Conservation (phyloP, 2,888 invertebrate genomes). For the Galeopsomyia nigrocyanea region DNA sequence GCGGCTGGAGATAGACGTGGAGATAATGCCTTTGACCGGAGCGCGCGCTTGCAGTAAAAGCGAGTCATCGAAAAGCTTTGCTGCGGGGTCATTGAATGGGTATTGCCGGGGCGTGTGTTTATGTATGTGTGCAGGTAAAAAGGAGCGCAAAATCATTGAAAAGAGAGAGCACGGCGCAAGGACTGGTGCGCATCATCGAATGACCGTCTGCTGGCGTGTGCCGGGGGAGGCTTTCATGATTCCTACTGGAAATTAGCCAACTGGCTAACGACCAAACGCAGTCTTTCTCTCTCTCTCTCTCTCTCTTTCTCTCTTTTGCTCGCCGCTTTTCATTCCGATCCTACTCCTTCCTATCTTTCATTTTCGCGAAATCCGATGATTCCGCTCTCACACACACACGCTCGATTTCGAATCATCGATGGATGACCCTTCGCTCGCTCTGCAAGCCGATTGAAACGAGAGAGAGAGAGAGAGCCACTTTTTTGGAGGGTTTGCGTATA, state of each 20-base stretch:
- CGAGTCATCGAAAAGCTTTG: slow-evolving; percentile 60
- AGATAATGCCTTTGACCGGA: slow-evolving; percentile 45
- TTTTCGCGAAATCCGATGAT: slow-evolving; percentile 50
- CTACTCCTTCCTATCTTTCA: slow-evolving; percentile 25
- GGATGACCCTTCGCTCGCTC: slow-evolving; percentile 44
- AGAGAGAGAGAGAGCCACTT: neutral
- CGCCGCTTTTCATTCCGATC: neutral
- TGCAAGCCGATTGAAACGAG: slow-evolving; percentile 32
- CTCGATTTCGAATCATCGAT: slow-evolving; percentile 51
- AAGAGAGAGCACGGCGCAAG: slow-evolving; percentile 39
- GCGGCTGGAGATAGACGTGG: neutral
- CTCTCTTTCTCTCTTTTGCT: slow-evolving; percentile 46
- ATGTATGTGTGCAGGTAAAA: slow-evolving; percentile 48
- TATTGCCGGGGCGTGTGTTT: neutral
- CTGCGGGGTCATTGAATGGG: slow-evolving; percentile 65
- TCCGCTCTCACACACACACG: slow-evolving; percentile 36
- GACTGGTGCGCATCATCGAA: slow-evolving; percentile 65
- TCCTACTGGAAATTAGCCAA: slow-evolving; percentile 69
- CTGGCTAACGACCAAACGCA: slow-evolving; percentile 68
- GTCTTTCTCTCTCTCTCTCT: slow-evolving; percentile 47
- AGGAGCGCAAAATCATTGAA: slow-evolving; percentile 67
- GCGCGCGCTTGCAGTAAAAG: slow-evolving; percentile 37
- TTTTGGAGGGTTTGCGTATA: slow-evolving; percentile 2
- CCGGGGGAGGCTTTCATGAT: slow-evolving; percentile 62
- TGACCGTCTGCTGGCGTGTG: slow-evolving; percentile 55